Conservation (phyloP, 2,888 invertebrate species). For the Clostera curtula region DNA sequence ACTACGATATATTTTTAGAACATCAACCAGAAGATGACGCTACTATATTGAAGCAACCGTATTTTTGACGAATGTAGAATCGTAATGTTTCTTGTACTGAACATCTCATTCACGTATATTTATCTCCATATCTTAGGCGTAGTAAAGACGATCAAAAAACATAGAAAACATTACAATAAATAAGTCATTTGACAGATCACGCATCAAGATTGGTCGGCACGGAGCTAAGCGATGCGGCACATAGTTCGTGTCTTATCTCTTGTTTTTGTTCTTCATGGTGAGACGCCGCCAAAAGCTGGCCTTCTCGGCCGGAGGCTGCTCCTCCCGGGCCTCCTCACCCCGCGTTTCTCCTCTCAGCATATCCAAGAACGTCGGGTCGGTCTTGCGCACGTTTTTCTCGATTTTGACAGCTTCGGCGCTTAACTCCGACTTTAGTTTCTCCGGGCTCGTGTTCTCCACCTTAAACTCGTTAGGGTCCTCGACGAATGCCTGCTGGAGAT, state of each 20-base stretch:
- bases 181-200: conserved; percentile 15
- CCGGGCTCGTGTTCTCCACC: conserved; percentile 80
- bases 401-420: conserved; percentile 81
- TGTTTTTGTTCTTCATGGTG: conserved; percentile 80
- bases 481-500: conserved; percentile 84
- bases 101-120: too few species aligned
- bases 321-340: conserved; percentile 56
- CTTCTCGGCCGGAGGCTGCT: conserved; percentile 72
- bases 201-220: conserved; percentile 22
- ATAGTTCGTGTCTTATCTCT: conserved; percentile 70
- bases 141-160: conserved; percentile 23
- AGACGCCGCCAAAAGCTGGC: conserved; percentile 81
- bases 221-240: conserved; percentile 32
- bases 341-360: conserved; percentile 78
- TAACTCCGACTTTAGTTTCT: conserved; percentile 79
- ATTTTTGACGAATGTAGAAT: too few species aligned
- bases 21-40: too few species aligned
- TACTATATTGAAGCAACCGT: too few species aligned
- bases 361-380: conserved; percentile 79
- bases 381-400: conserved; percentile 67
- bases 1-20: too few species aligned
- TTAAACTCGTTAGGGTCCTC: conserved; percentile 83
- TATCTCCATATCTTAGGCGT: too few species aligned
- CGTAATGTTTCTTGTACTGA: too few species aligned
- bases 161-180: conserved; percentile 24